phyloP scores from a whole-genome alignment of 2,797 vertebrate genomes.

The Melanogrammus aeglefinus region DNA sequence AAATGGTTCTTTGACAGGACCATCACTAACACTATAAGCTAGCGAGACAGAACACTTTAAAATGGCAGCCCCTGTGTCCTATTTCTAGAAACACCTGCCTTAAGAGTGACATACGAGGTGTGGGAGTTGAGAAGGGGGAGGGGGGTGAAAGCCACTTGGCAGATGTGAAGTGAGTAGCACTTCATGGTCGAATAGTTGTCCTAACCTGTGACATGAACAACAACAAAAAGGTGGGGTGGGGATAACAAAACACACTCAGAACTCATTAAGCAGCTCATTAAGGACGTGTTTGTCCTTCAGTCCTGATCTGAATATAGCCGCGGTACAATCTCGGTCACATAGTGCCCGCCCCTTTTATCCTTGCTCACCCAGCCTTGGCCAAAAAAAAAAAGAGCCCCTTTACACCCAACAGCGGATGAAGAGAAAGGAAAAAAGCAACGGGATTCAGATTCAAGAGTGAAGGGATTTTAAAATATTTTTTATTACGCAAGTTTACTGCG shows the following conservation, averaged over 20 bases:
- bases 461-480: neutral
- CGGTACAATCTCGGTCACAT: conserved; percentile 33
- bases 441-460: neutral
- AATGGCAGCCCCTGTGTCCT: neutral
- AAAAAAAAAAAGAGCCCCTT: conserved; percentile 4
- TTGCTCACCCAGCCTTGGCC: conserved; percentile 41
- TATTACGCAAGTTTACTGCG: neutral
- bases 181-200: conserved; percentile 41
- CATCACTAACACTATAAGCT: conserved; percentile 5
- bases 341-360: conserved; percentile 28
- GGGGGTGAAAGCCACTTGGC: conserved; percentile 18
- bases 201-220: conserved; percentile 30
- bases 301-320: conserved; percentile 55
- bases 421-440: neutral
- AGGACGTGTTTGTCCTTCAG: conserved; percentile 67
- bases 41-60: conserved; percentile 8
- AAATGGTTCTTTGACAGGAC: neutral
- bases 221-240: conserved; percentile 1
- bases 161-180: conserved; percentile 15
- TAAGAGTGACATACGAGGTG: neutral
- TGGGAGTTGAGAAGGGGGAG: too few relatives aligned
- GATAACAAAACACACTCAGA: conserved; percentile 39
- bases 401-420: conserved; percentile 48
- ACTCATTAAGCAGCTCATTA: conserved; percentile 71
- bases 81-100: neutral